Percentiles rank a stretch among this genome's conserved stretches.
Evolutionary conservation across 2,113 vertebrate genomes (phyloP).

Genomic region (Ageneiosus marmoratus): DNA sequence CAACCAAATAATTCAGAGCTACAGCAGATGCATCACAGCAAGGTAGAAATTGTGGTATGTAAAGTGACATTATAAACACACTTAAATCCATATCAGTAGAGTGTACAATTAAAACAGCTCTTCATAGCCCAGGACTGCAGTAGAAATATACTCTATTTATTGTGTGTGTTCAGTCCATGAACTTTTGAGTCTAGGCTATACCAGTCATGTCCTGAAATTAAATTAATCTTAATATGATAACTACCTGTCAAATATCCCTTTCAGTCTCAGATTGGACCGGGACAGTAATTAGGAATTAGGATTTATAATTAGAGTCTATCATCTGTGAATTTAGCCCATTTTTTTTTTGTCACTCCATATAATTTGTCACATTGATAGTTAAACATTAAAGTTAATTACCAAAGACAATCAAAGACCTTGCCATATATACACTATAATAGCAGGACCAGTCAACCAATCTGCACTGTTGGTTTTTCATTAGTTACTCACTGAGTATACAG

Average conservation of each 20-base stretch:
- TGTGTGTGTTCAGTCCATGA: not conserved
- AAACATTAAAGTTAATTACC: not conserved
- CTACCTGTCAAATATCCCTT: not conserved
- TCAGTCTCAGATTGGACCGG: not conserved
- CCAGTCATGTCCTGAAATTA: not conserved
- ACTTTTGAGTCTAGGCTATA: not conserved
- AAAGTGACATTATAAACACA: not conserved
- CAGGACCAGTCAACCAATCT: not conserved
- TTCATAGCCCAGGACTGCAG: not conserved
- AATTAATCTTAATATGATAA: not conserved
- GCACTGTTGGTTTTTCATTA: not conserved
- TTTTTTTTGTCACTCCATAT: not conserved
- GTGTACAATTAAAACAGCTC: not conserved
- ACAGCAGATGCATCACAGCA: not conserved
- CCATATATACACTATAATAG: not conserved
- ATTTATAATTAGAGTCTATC: not conserved
- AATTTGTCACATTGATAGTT: not conserved
- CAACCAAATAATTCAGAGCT: not conserved
- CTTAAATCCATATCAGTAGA: not conserved
- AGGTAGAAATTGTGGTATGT: not conserved
- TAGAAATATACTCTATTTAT: not conserved
- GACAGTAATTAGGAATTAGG: too few relatives aligned
- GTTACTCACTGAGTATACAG: not conserved
- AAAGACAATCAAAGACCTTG: not conserved
- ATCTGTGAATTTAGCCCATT: not conserved